Percentiles rank a stretch among this genome's conserved stretches.
Conservation (phyloP, 2,888 invertebrate species). For the Disparrhopalites patrizii region DNA sequence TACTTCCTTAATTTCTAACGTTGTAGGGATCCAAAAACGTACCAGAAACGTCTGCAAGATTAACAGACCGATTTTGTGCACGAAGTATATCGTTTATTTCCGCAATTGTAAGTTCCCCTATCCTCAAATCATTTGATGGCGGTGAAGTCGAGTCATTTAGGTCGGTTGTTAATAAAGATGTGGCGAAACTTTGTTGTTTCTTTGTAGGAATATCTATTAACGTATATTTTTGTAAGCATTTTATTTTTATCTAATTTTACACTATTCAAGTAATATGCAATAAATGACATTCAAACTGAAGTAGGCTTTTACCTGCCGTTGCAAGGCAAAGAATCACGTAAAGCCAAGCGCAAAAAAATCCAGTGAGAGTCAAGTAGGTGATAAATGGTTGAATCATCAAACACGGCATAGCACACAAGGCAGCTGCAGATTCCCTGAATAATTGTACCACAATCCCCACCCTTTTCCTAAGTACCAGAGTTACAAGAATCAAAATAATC, state of each 20-base stretch:
- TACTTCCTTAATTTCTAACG: too few relatives aligned
- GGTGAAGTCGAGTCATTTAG: too few relatives aligned
- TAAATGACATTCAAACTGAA: too few relatives aligned
- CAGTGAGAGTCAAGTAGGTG: conserved; percentile 71
- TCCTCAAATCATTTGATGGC: too few relatives aligned
- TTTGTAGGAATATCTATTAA: conserved; percentile 13
- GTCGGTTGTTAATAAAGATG: not conserved
- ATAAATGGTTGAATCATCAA: conserved; percentile 78
- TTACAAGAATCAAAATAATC: conserved; percentile 61
- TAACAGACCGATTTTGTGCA: conserved; percentile 7
- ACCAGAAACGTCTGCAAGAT: not conserved
- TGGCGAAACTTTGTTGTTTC: not conserved
- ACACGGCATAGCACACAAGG: conserved; percentile 76
- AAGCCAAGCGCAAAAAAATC: conserved; percentile 83
- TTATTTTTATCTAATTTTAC: too few relatives aligned
- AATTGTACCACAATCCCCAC: conserved; percentile 76
- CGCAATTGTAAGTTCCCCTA: too few relatives aligned
- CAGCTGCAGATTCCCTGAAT: conserved; percentile 81
- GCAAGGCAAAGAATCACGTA: conserved; percentile 76
- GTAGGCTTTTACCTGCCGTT: conserved; percentile 76
- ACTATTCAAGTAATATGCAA: too few relatives aligned
- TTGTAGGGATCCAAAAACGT: too few relatives aligned
- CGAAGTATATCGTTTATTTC: not conserved
- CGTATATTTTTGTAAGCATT: too few relatives aligned
- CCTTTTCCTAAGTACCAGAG: conserved; percentile 72